A percentile compares a stretch with the other conserved stretches of the same genome.
phyloP scores from a whole-genome alignment of 2,888 invertebrate genomes.

The Drosophila anomelani region DNA sequence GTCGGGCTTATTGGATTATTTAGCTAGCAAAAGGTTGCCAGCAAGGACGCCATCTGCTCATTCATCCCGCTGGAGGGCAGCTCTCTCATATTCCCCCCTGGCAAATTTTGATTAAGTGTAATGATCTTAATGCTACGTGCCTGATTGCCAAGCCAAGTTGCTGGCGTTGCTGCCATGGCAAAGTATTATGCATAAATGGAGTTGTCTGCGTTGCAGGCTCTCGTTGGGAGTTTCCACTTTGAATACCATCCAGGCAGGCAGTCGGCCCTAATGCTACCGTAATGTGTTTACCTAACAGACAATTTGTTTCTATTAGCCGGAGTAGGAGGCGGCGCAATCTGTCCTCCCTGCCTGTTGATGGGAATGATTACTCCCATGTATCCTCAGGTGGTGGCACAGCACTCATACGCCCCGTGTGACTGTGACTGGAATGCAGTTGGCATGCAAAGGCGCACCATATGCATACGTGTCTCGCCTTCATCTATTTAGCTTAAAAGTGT shows the following conservation, averaged over 20 bases:
- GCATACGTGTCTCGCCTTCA: slow-evolving; percentile 61
- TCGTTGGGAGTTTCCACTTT: slow-evolving; percentile 24
- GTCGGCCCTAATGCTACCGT: slow-evolving; percentile 53
- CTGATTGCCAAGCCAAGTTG: slow-evolving; percentile 31
- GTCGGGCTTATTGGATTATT: slow-evolving; percentile 41
- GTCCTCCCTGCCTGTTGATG: slow-evolving; percentile 15
- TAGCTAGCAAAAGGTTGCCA: slow-evolving; percentile 19
- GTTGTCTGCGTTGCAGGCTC: slow-evolving; percentile 28
- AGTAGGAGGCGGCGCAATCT: slow-evolving; percentile 31
- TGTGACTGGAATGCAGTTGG: slow-evolving; percentile 34
- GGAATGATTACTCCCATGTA: slow-evolving; percentile 3
- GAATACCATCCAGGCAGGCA: slow-evolving; percentile 22
- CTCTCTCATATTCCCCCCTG: not conserved
- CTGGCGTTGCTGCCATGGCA: slow-evolving; percentile 42
- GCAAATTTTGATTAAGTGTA: slow-evolving; percentile 61
- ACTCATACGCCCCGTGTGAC: slow-evolving; percentile 49
- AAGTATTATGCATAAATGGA: slow-evolving; percentile 38
- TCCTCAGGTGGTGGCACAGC: slow-evolving; percentile 11
- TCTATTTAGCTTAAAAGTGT: slow-evolving; percentile 55
- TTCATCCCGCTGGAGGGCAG: slow-evolving; percentile 13
- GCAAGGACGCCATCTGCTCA: slow-evolving; percentile 17
- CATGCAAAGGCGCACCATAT: slow-evolving; percentile 24
- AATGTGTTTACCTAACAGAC: slow-evolving; percentile 60
- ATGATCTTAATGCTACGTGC: slow-evolving; percentile 49
- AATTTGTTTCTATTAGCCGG: slow-evolving; percentile 71